Evolutionary conservation across 1,140 invertebrate genomes (phyloP).

Genomic region (Papilio helenus): DNA sequence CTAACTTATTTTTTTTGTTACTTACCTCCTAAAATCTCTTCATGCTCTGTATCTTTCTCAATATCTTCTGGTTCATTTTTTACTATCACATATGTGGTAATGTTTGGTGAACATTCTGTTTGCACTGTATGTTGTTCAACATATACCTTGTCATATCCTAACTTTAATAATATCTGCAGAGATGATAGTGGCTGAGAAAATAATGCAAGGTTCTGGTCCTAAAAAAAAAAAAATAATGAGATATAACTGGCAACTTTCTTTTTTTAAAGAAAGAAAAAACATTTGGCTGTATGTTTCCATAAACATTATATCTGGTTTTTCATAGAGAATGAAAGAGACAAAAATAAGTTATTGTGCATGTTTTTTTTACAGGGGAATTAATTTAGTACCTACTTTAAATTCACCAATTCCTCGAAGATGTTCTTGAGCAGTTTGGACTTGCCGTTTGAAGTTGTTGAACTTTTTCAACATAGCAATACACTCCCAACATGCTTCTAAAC

Average conservation of each 20-base stretch:
- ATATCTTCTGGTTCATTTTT: slow-evolving; percentile 67
- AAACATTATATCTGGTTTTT: too few relatives aligned
- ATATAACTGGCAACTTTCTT: background rate
- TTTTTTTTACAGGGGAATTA: background rate
- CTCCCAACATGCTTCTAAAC: slow-evolving; percentile 68
- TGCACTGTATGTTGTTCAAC: slow-evolving; percentile 52
- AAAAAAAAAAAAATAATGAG: slow-evolving; percentile 41
- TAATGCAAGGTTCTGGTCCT: slow-evolving; percentile 70
- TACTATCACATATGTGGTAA: slow-evolving; percentile 47
- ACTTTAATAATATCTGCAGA: slow-evolving; percentile 55
- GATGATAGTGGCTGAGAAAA: slow-evolving; percentile 69
- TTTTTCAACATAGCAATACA: slow-evolving; percentile 66
- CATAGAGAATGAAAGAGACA: too few relatives aligned
- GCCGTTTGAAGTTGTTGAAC: slow-evolving; percentile 62
- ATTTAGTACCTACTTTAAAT: slow-evolving; percentile 58
- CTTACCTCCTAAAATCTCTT: slow-evolving; percentile 62
- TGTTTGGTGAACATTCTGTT: slow-evolving; percentile 50
- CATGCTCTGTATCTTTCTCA: slow-evolving; percentile 60
- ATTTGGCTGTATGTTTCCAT: too few relatives aligned
- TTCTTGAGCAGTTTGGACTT: slow-evolving; percentile 72
- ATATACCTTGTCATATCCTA: slow-evolving; percentile 67
- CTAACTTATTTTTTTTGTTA: background rate
- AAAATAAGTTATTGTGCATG: too few relatives aligned
- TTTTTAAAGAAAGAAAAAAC: background rate
- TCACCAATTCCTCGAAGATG: slow-evolving; percentile 61